These are phyloP conservation scores for Phocides pigmalion DNA, from an alignment of 1,140 invertebrate species.

Conservation along the genomic window DNA sequence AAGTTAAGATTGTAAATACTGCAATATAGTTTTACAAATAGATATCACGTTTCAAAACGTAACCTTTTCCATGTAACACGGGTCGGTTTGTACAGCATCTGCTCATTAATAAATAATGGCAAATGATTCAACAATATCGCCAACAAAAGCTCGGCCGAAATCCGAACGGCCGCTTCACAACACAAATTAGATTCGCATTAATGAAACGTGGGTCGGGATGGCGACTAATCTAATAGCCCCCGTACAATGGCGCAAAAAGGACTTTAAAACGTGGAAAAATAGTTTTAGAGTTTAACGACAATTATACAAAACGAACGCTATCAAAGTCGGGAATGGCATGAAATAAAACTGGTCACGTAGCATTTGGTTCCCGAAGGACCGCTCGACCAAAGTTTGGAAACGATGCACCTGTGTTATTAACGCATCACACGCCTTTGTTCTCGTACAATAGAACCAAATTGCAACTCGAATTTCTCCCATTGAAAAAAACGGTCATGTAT, in stretches of 20 bases:
- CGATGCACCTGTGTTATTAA: conserved; percentile 79
- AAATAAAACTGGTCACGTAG: conserved; percentile 74
- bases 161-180: conserved; percentile 49
- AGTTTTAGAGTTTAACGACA: conserved; percentile 64
- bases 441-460: conserved; percentile 76
- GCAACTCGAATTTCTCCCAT: conserved; percentile 72
- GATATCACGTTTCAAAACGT: conserved; percentile 17
- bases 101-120: conserved; percentile 46
- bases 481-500: conserved; percentile 41
- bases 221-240: conserved; percentile 56
- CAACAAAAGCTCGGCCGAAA: conserved; percentile 58
- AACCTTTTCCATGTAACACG: conserved; percentile 17
- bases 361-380: conserved; percentile 44
- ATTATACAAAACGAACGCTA: conserved; percentile 72
- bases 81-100: conserved; percentile 40
- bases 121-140: conserved; percentile 50
- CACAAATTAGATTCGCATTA: conserved; percentile 73
- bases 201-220: conserved; percentile 63
- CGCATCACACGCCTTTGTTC: conserved; percentile 74
- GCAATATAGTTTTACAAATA: conserved; percentile 12
- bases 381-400: conserved; percentile 57
- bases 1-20: conserved; percentile 2
- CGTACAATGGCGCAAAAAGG: conserved; percentile 59
- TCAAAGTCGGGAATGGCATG: conserved; percentile 66
- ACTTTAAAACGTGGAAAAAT: conserved; percentile 63